Percentiles rank a stretch among this genome's conserved stretches.
Conservation (phyloP, 1,140 invertebrate genomes). For the Reticulitermes speratus region DNA sequence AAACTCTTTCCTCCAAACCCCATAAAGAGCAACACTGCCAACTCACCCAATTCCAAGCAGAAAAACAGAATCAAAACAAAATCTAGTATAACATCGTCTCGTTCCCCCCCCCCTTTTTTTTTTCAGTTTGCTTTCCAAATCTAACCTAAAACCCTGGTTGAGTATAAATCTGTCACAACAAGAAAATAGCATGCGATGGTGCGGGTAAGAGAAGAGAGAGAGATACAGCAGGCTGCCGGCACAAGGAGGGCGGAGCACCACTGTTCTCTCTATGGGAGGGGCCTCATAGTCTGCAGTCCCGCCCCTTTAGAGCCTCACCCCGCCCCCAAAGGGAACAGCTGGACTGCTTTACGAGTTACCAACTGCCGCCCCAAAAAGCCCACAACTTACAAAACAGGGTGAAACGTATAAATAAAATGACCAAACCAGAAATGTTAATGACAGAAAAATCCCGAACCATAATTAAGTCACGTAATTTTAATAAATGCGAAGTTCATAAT, state of each 20-base stretch:
- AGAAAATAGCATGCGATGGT: background rate
- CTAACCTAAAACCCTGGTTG: background rate
- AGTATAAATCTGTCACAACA: constrained; percentile 6
- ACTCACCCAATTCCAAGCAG: background rate
- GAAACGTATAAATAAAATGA: constrained; percentile 6
- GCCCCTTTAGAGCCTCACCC: background rate
- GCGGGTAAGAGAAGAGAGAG: background rate
- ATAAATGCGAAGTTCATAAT: no score
- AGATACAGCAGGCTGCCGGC: background rate
- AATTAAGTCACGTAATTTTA: background rate
- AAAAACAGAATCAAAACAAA: constrained; percentile 5
- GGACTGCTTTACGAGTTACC: constrained; percentile 13
- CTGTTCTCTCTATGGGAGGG: background rate
- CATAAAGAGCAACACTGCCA: background rate
- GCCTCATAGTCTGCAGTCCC: background rate
- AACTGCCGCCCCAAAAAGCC: background rate
- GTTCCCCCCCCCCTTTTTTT: background rate
- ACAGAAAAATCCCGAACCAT: background rate
- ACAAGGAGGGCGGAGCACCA: background rate
- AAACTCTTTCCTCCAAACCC: background rate
- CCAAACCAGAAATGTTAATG: background rate
- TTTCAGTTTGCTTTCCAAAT: background rate
- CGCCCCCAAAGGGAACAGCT: background rate
- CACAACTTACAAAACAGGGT: constrained; percentile 7
- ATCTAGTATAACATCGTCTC: background rate